These are phyloP conservation scores for Brachypteracias leptosomus DNA, from an alignment of 2,113 vertebrate genomes.

Conservation along the genomic window DNA sequence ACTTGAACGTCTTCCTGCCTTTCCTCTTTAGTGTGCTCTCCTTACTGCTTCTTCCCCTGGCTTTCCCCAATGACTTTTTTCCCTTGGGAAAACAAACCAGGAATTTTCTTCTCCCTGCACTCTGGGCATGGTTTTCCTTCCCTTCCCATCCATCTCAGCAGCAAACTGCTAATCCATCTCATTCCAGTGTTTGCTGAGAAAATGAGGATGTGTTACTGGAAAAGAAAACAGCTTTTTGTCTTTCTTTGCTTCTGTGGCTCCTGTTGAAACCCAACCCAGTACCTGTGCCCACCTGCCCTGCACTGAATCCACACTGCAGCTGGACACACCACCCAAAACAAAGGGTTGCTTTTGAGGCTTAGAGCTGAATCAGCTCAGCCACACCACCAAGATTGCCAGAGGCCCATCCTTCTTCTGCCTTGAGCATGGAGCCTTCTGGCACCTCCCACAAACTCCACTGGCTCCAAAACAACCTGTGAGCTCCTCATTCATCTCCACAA, in stretches of 20 bases:
- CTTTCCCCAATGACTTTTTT: background rate
- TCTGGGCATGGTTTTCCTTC: background rate
- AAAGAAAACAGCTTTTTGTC: background rate
- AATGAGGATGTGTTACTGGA: background rate
- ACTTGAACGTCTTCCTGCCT: constrained; percentile 19
- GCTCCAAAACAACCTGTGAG: background rate
- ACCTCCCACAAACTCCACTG: background rate
- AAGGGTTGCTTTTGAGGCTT: background rate
- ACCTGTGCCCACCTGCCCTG: background rate
- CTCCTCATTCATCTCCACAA: fast-evolving
- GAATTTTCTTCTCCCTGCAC: background rate
- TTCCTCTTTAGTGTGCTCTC: background rate
- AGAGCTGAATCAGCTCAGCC: background rate
- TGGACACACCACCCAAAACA: fast-evolving
- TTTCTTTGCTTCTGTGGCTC: background rate
- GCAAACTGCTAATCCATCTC: background rate
- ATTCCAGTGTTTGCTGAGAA: background rate
- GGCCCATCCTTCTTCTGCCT: background rate
- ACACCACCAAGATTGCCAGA: background rate
- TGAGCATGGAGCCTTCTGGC: background rate
- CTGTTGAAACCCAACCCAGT: background rate
- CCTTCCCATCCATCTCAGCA: background rate
- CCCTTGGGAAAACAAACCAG: background rate
- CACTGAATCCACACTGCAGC: background rate
- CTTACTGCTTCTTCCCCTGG: background rate